Percentiles rank a stretch among this genome's conserved stretches.
phyloP scores from a whole-genome alignment of 2,797 vertebrate species.

The Semaprochilodus insignis region DNA sequence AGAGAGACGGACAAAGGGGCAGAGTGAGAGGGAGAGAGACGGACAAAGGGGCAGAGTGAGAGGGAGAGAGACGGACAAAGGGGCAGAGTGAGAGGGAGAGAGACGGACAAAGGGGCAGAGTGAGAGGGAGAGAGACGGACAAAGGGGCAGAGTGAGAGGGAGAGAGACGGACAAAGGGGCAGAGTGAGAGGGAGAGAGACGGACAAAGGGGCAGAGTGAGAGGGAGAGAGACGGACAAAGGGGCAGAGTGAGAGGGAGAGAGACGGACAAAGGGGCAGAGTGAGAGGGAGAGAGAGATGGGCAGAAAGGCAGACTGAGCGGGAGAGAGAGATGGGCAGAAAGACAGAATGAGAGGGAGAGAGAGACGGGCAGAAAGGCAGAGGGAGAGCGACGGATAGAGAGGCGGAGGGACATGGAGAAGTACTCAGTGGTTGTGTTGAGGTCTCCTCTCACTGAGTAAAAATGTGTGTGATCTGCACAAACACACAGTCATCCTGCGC shows the following conservation, averaged over 20 bases:
- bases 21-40: too few species aligned
- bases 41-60: too few species aligned
- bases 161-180: not conserved
- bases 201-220: too few species aligned
- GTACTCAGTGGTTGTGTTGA: not conserved
- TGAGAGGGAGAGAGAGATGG: too few species aligned
- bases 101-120: too few species aligned
- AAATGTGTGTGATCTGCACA: conserved; percentile 20
- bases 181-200: not conserved
- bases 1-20: too few species aligned
- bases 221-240: not conserved
- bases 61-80: too few species aligned
- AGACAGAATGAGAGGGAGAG: too few species aligned
- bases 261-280: not conserved
- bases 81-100: too few species aligned
- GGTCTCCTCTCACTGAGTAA: conserved; percentile 9
- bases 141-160: not conserved
- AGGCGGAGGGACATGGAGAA: not conserved
- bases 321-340: too few species aligned
- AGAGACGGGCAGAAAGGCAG: not conserved
- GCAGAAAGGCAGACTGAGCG: too few species aligned
- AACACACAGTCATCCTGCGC: not conserved
- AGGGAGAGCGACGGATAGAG: not conserved
- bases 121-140: too few species aligned
- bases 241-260: not conserved